A percentile compares a stretch with the other conserved stretches of the same genome.
Evolutionary conservation across 2,113 vertebrate species (phyloP).

Genomic region (Nyctibius bracteatus): DNA sequence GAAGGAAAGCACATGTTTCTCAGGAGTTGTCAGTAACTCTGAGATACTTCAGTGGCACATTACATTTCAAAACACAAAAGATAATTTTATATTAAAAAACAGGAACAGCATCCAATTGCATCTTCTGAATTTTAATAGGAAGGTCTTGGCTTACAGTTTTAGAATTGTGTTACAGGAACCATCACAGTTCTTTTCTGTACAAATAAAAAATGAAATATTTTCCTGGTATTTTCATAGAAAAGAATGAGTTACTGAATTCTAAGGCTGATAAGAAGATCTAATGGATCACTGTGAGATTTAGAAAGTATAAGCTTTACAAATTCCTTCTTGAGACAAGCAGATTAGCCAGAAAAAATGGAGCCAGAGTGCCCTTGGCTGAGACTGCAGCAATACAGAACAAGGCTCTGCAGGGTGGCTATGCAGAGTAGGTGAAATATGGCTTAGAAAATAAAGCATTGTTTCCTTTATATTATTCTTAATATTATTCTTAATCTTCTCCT

Average conservation of each 20-base stretch:
- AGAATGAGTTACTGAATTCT: not conserved
- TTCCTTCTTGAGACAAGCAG: conserved; percentile 5
- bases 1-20: not conserved
- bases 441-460: not conserved
- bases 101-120: not conserved
- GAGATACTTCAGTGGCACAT: not conserved
- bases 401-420: not conserved
- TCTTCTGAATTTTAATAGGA: not conserved
- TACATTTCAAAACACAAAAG: not conserved
- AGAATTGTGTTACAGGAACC: not conserved
- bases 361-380: not conserved
- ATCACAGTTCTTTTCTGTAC: not conserved
- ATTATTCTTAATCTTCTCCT: not conserved
- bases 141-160: not conserved
- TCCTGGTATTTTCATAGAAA: not conserved
- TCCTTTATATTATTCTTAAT: not conserved
- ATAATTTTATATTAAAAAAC: not conserved
- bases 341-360: not conserved
- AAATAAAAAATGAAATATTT: not conserved
- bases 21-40: not conserved
- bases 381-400: not conserved
- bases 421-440: not conserved
- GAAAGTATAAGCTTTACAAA: conserved; percentile 18
- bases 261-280: not conserved
- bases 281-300: not conserved